These are phyloP conservation scores for Mercenaria mercenaria DNA, from an alignment of 1,140 invertebrate genomes.

Conservation along the genomic window DNA sequence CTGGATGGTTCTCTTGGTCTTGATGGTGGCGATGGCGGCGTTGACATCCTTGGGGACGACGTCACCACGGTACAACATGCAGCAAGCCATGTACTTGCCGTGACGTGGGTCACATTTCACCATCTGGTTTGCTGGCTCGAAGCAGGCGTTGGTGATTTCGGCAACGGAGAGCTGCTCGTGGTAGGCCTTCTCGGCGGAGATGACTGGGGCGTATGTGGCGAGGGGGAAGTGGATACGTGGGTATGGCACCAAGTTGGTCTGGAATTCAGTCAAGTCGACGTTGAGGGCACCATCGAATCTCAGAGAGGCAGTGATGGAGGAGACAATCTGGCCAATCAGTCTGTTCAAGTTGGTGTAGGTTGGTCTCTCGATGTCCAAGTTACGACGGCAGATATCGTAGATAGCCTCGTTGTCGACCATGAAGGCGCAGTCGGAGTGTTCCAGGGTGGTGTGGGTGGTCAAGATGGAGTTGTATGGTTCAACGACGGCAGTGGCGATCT, in stretches of 20 bases:
- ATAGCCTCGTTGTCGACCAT: constrained; percentile 87
- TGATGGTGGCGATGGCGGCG: constrained; percentile 91
- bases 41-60: constrained; percentile 92
- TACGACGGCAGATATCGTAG: constrained; percentile 87
- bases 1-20: constrained; percentile 89
- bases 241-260: constrained; percentile 89
- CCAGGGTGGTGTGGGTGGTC: constrained; percentile 88
- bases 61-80: constrained; percentile 82
- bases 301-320: constrained; percentile 88
- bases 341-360: constrained; percentile 91
- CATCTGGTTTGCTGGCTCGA: constrained; percentile 95
- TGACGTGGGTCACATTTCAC: constrained; percentile 90
- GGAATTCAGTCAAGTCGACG: constrained; percentile 91
- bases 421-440: constrained; percentile 93
- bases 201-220: constrained; percentile 83
- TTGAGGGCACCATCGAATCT: constrained; percentile 92
- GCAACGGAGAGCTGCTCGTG: constrained; percentile 88
- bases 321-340: constrained; percentile 89
- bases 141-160: constrained; percentile 91
- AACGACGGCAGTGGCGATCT: constrained; percentile 88
- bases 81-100: constrained; percentile 89
- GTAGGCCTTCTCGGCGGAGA: constrained; percentile 84
- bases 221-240: constrained; percentile 85
- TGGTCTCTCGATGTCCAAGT: constrained; percentile 90
- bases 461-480: constrained; percentile 85